Percentiles rank a stretch among this genome's conserved stretches.
Conservation (phyloP, 2,888 invertebrate species). For the Pyrocoelia pectoralis region DNA sequence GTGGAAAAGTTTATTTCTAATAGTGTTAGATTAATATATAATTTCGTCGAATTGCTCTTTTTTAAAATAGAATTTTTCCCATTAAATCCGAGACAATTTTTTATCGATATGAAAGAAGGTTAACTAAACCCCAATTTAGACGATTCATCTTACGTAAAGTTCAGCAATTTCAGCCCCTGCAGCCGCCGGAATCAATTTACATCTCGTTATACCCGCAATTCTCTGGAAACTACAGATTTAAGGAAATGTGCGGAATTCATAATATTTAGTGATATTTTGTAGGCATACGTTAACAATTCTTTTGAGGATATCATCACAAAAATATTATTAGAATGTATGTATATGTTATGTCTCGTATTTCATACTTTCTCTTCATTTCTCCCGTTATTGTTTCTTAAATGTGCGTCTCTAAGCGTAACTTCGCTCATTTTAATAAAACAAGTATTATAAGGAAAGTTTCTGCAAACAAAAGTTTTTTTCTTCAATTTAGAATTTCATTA, state of each 20-base stretch:
- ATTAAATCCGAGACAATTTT: conserved; percentile 23
- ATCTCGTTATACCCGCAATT: conserved; percentile 57
- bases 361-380: neutral
- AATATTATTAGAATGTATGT: neutral
- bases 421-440: too few relatives aligned
- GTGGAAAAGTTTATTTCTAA: neutral
- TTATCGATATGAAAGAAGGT: conserved; percentile 46
- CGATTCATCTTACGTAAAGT: conserved; percentile 59
- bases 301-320: neutral
- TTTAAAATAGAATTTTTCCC: neutral
- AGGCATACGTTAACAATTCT: conserved; percentile 22
- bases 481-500: neutral
- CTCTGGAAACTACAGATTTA: conserved; percentile 40
- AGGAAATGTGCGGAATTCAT: conserved; percentile 37
- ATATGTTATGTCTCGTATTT: neutral
- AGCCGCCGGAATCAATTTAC: conserved; percentile 59
- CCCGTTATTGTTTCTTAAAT: too few relatives aligned
- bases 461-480: too few relatives aligned
- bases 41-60: neutral
- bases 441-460: too few relatives aligned
- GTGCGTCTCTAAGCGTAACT: too few relatives aligned
- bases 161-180: conserved; percentile 57
- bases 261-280: conserved; percentile 34
- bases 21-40: neutral
- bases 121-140: conserved; percentile 56